phyloP scores from a whole-genome alignment of 2,113 vertebrate species.

The Passer montanus region DNA sequence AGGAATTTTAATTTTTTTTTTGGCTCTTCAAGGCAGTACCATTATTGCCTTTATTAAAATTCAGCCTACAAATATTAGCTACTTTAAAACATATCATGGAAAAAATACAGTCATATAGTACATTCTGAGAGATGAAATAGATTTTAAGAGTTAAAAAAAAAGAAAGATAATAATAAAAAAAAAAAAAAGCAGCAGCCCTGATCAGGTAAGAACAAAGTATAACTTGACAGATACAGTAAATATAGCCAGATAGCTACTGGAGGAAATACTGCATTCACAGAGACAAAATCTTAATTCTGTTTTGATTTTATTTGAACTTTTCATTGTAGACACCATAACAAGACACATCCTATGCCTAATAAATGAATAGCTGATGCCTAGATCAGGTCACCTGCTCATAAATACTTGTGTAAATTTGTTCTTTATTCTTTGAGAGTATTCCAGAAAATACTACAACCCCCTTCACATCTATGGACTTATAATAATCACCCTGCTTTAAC shows the following conservation, averaged over 20 bases:
- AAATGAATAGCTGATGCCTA: background rate
- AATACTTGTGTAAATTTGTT: background rate
- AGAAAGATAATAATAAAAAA: no score
- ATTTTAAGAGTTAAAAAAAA: background rate
- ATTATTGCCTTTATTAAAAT: background rate
- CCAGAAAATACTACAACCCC: background rate
- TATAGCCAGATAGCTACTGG: background rate
- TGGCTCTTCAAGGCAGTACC: background rate
- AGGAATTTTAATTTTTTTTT: background rate
- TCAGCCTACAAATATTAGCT: background rate
- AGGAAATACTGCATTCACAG: background rate
- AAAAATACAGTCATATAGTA: background rate
- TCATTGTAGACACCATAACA: background rate
- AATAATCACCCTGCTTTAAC: background rate
- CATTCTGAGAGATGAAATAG: background rate
- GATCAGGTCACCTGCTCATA: constrained; percentile 12
- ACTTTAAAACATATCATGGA: background rate
- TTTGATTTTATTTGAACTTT: constrained; percentile 27
- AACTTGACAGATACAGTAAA: background rate
- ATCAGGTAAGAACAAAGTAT: background rate
- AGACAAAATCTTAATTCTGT: background rate
- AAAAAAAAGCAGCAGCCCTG: background rate
- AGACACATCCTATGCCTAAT: background rate
- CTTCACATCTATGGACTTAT: background rate
- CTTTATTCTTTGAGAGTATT: background rate